Evolutionary conservation across 2,888 invertebrate species (phyloP), one percentile per base, ranked within the genome.

Genomic region (Abscondita cerata): DNA sequence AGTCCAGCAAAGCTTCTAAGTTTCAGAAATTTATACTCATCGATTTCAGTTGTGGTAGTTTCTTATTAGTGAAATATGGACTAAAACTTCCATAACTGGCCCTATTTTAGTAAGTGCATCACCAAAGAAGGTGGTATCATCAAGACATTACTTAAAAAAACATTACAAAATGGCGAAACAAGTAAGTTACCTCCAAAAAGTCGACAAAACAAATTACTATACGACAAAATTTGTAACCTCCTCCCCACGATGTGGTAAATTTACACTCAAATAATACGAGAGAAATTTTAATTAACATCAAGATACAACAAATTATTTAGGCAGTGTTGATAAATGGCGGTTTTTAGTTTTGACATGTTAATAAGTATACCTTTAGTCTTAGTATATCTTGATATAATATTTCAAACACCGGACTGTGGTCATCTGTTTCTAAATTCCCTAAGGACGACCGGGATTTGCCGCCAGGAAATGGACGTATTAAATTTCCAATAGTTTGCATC

Each of bases 401-500:
- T 67, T 67, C 53, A 60, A 63, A 54, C 59, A 52, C 52, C 56
- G 69, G 68, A 67, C 70, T 57, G 51, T 65, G 74, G 74, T 74
- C 74, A 75, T 74, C 73, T 72, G 70, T 74, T 73, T 72, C 68
- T 67, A 66, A 57, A 64, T 69, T 70, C 71, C 72, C 63, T 38
- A 60, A 71, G 72, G 72, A 70, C 61, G 64, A 61, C 65, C 64
- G 70, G 73, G 72, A 73, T 75, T 74, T 74, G 71, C 70, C 67
- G 61, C 70, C 71, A 70, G 71, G 73, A 72, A 73, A 75, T 75
- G 74, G 72, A 73, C 72, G 73, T 75, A 76, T 76, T 75, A 76
- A 76, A 76, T 75, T 74, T 73, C 74, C 70, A 71, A 72, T 75
- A 75, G 74, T 76, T 76, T 76, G 73, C 74, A 74, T 75, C 74